phyloP scores from a whole-genome alignment of 2,888 invertebrate genomes.

The Parnassius orleans region DNA sequence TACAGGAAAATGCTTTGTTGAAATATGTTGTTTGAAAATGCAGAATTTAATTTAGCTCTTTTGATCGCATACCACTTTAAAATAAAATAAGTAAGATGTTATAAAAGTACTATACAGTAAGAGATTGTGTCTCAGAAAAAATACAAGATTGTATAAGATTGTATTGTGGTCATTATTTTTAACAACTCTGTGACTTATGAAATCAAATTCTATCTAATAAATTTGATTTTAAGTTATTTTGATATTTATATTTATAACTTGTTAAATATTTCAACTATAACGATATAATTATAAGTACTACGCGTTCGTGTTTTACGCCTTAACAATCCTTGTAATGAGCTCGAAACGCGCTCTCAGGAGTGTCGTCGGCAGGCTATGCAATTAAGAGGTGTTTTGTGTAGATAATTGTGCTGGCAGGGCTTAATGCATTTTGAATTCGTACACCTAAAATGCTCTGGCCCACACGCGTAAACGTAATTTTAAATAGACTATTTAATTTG shows the following conservation, averaged over 20 bases:
- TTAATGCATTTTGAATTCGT: constrained; percentile 3
- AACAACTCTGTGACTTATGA: too few relatives aligned
- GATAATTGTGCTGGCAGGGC: constrained; percentile 51
- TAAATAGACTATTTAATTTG: too few relatives aligned
- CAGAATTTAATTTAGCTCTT: too few relatives aligned
- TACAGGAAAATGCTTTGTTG: constrained; percentile 20
- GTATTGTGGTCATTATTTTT: too few relatives aligned
- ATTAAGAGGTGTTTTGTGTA: constrained; percentile 60
- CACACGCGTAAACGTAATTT: too few relatives aligned
- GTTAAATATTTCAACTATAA: not conserved
- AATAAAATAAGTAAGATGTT: not conserved
- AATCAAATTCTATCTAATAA: too few relatives aligned
- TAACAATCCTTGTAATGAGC: constrained; percentile 15
- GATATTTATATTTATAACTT: too few relatives aligned
- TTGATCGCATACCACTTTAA: too few relatives aligned
- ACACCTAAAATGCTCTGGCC: not conserved
- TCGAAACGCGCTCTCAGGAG: constrained; percentile 12
- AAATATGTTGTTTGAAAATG: not conserved
- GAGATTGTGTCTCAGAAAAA: not conserved
- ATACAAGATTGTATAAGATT: not conserved
- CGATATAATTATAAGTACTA: not conserved
- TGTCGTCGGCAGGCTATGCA: constrained; percentile 16
- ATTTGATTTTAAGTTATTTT: too few relatives aligned
- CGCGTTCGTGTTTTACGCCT: constrained; percentile 10
- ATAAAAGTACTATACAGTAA: too few relatives aligned